These are phyloP conservation scores for Tachystola acroxantha DNA, from an alignment of 2,888 invertebrate genomes.

Conservation along the genomic window DNA sequence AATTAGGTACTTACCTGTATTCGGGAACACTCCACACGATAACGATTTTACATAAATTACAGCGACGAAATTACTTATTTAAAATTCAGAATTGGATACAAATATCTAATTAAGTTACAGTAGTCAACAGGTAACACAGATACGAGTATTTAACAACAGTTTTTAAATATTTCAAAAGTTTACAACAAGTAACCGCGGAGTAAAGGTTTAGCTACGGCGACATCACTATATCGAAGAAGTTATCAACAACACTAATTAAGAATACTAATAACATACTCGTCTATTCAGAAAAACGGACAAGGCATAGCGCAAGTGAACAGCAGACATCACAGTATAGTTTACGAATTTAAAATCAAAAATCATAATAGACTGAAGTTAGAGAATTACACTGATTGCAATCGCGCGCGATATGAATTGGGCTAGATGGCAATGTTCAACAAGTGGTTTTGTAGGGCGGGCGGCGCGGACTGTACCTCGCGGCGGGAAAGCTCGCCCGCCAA, in stretches of 20 bases:
- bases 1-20: constrained; percentile 8
- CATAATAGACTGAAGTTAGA: constrained; percentile 13
- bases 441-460: constrained; percentile 62
- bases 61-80: constrained; percentile 11
- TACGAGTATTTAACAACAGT: constrained; percentile 69
- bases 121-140: constrained; percentile 76
- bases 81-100: constrained; percentile 38
- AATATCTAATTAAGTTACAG: constrained; percentile 54
- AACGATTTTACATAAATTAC: constrained; percentile 9
- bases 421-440: constrained; percentile 65
- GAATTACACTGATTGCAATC: constrained; percentile 6
- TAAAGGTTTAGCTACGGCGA: constrained; percentile 28
- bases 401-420: constrained; percentile 45
- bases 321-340: constrained; percentile 62
- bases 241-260: constrained; percentile 60
- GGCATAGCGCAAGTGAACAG: constrained; percentile 53
- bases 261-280: constrained; percentile 57
- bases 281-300: constrained; percentile 42
- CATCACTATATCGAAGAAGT: constrained; percentile 38
- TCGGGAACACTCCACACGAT: constrained; percentile 8
- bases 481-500: constrained; percentile 72
- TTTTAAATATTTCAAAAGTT: constrained; percentile 68
- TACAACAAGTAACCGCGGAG: constrained; percentile 61
- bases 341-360: constrained; percentile 16
- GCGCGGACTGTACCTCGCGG: constrained; percentile 56